Base-by-base conservation (phyloP, 2,797 vertebrate genomes). In the Nyctalus aviator region DNA sequence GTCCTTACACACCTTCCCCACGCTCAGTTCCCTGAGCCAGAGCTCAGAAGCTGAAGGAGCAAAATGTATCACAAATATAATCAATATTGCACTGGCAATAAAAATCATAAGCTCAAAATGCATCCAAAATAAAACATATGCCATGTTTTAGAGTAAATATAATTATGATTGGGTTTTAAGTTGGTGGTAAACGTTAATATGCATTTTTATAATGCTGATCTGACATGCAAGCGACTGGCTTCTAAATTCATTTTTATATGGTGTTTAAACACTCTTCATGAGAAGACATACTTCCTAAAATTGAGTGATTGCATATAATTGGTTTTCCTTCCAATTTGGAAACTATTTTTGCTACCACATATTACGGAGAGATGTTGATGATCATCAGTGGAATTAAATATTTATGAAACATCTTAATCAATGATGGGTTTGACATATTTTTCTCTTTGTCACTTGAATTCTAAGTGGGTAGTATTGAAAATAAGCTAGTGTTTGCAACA, bases 221-320 rank as follows among this genome's bases (percentile, higher is more conserved):
- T 23, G 30, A 68, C 4, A 32, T 59, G 14, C n/a, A 64, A 9
- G 20, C n/a, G 50, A 90, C 17, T 84, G 5, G 71, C 12, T 73
- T 92, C 27, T 55, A 79, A 92, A 92, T 89, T 88, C 71, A 32
- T 71, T 92, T 84, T 62, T 25, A 64, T 41, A 9, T 59, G 10
- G 59, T 75, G 3, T 62, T 69, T 83, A 86, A 64, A 20, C 75
- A 5, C 2, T 73, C 90, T 82, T 59, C 21, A 48, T 25, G 2
- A 91, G n/a, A 46, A 48, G 69, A 79, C 2, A 41, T 53, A 46
- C 30, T 78, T 87, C 7, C 2, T 81, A 53, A 77, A 37, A 72
- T n/a, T 78, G 68, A 84, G 83, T 81, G 27, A 91, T 50, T 50
- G 3, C 8, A 27, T 66, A 30, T 32, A 44, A 10, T 81, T 75